Evolutionary conservation across 1,140 invertebrate genomes (phyloP), one percentile per base, ranked within the genome.

Genomic region (Procambarus virginalis): DNA sequence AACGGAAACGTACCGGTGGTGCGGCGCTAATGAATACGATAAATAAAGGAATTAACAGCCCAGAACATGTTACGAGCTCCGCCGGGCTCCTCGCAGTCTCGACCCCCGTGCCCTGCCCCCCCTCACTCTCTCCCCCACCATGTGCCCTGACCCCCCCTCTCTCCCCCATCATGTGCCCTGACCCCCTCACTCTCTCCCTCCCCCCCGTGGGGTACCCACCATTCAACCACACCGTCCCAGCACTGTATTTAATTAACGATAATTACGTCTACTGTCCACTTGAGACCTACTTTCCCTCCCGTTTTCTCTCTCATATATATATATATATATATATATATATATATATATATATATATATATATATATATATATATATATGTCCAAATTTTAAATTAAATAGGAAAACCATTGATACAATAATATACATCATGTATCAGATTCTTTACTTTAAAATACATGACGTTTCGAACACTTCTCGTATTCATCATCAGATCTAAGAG

Each of bases 21-120:
- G 14, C 76, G 20, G 46, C 76, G 20, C 76, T 78, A 78, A 78
- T 78, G 76, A 78, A 49, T 78, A 9, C 45, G 5, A 78, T 78
- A 78, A 78, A 78, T 78, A 78, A 49, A 22, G 20, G 46, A 78
- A 78, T 51, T 51, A 78, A 78, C 76, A 78, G 46, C 76, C 46
- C 76, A 20, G 76, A 78, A 78, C 76, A 78, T 49, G 17, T 10
- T 78, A 49, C 9, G 76, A 78, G 12, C 49, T 78, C n/a, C 20
- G 60, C 17, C 3, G 60, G 10, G 9, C 12, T 64, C 60, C 60
- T 20, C 60, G 8, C 17, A 12, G 3, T 14, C 14, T 4, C 60
- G 3, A 17, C 60, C 60, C 17, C 9, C 60, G 9, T 17, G 3
- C 17, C 9, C 60, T 20, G 10, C 0, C 9, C 14, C 17, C 60